Conservation (phyloP, 30 jellyfish, hydroid and myxozoan species). For the Aurelia sp. region DNA sequence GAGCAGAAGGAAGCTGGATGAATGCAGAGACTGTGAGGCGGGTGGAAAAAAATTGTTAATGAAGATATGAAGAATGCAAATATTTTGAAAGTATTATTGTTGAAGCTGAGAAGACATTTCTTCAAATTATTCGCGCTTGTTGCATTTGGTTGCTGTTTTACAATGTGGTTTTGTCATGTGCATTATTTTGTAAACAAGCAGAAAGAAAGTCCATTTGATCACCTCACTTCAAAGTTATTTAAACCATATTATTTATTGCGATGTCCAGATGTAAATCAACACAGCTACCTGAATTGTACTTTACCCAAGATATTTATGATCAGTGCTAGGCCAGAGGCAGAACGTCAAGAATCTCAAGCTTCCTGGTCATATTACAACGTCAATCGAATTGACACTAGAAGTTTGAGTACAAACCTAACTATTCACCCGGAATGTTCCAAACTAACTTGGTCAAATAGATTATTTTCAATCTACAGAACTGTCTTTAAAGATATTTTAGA, state of each 20-base stretch:
- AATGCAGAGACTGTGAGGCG: no score
- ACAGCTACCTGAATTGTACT: background rate
- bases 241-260: constrained; percentile 4
- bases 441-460: constrained; percentile 23
- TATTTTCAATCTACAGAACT: constrained; percentile 22
- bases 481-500: constrained; percentile 21
- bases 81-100: no score
- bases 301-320: constrained; percentile 33
- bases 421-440: constrained; percentile 1
- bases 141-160: background rate
- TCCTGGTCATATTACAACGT: constrained; percentile 8
- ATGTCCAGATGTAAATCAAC: constrained; percentile 1
- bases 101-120: no score
- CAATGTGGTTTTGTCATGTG: constrained; percentile 20
- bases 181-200: constrained; percentile 12
- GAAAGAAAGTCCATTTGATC: constrained; percentile 46
- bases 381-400: constrained; percentile 2
- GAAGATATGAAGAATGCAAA: no score
- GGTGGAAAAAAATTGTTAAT: no score
- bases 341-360: background rate
- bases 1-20: no score
- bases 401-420: background rate
- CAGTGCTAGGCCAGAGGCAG: constrained; percentile 32
- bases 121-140: no score
- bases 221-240: background rate